phyloP scores from a whole-genome alignment of 2,113 vertebrate species.

The Agelaius phoeniceus region DNA sequence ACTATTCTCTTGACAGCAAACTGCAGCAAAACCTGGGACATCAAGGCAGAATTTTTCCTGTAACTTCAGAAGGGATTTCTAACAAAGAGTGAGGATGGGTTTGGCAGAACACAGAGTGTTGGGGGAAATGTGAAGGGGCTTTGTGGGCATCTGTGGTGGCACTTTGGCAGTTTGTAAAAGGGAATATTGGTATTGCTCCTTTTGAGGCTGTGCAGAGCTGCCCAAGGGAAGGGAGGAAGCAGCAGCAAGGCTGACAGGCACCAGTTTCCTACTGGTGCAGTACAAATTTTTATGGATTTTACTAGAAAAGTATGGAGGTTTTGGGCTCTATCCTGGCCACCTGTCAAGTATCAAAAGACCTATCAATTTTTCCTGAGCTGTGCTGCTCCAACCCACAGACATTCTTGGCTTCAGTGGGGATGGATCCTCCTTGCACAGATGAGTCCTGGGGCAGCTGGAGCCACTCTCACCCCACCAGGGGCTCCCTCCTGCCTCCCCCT shows the following conservation, averaged over 20 bases:
- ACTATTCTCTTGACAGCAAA: not conserved
- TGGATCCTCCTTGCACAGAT: not conserved
- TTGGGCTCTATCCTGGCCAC: not conserved
- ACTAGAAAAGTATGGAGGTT: not conserved
- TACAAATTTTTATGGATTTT: not conserved
- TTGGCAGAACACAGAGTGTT: not conserved
- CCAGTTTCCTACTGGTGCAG: not conserved
- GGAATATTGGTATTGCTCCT: not conserved
- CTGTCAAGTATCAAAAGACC: fast-evolving
- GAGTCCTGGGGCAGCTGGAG: not conserved
- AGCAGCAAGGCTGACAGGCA: not conserved
- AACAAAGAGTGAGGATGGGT: not conserved
- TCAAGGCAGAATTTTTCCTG: not conserved
- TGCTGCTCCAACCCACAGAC: not conserved
- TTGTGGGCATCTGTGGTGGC: not conserved
- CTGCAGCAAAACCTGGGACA: not conserved
- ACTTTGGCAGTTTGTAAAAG: not conserved
- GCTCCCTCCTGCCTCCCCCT: not conserved
- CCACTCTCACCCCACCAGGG: not conserved
- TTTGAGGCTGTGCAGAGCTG: not conserved
- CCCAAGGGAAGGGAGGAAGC: not conserved
- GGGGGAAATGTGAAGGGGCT: not conserved
- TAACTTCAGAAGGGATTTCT: not conserved
- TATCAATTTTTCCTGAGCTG: not conserved
- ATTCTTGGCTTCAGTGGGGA: not conserved